Base-by-base conservation (phyloP, 2,888 invertebrate genomes). In the Caenorhabditis virilis region DNA sequence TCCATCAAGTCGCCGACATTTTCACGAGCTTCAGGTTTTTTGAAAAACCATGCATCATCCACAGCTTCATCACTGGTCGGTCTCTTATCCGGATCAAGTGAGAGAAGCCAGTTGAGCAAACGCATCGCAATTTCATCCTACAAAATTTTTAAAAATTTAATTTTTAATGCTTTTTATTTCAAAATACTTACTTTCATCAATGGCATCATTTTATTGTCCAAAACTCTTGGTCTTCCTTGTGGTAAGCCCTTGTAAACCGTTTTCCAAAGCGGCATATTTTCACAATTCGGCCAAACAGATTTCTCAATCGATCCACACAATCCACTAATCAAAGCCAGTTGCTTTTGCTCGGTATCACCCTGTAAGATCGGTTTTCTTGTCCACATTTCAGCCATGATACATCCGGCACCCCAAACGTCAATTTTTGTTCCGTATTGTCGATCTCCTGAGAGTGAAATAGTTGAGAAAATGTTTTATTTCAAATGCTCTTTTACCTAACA, bases 381-480 rank as follows among this genome's bases (percentile, higher is more conserved):
- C 97, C 97, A 98, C 93, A 98, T 93, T 86, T 98, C 98, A 0
- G 97, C 97, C 97, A 98, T 97, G 67, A 98, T 98, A 83, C 98
- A 99, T 0, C 98, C 98, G 0, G 94, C 95, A 0, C 88, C 88
- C 88, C 88, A 88, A 86, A 97, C 88, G 86, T 99, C 98, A 15
- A 98, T 94, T 0, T 95, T 91, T 0, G 95, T 93, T 0, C 94
- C 94, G 82, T 98, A 98, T 85, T 95, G 93, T 15, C 97, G 88
- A 30, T 65, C 69, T 18, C 71, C 63, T 58, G 27, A 20, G 54
- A n/a, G 54, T 20, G 23, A 30, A 20, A 35, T 18, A n/a, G n/a
- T n/a, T n/a, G n/a, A n/a, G n/a, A n/a, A n/a, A n/a, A n/a, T n/a
- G n/a, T n/a, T n/a, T n/a, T n/a, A n/a, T n/a, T n/a, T n/a, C n/a